Base-by-base conservation (phyloP, 2,113 vertebrate species). In the Labrus mixtus region DNA sequence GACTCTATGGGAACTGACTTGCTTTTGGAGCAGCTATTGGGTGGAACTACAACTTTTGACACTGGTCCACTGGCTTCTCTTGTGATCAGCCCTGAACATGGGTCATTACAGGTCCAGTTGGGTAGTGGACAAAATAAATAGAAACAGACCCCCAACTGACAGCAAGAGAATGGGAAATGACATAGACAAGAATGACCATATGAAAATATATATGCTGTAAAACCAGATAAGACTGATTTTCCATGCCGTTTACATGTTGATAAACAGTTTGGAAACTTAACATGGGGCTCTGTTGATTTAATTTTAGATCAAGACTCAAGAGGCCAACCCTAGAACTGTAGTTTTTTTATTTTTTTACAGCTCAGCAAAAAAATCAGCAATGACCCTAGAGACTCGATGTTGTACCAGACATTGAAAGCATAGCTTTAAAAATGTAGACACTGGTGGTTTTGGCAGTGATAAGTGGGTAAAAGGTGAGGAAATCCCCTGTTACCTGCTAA, bases 401-500 rank as follows among this genome's bases (percentile, higher is more conserved):
- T 48, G 46, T 48, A 19, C 8, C 8, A 9, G 23, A 51, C 11
- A 54, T 15, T n/a, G 10, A 60, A 62, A 25, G 10, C 23, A 19
- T 25, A 41, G 25, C 29, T 54, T 50, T 33, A 58, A 46, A 59
- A 56, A 59, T 19, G 6, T 29, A 58, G 43, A 62, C 29, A 53
- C 12, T 13, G 33, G 2, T 71, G 15, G 66, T 16, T 16, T 58
- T 33, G 20, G 36, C 36, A 10, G 19, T 45, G 62, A 73, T 75
- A 71, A 78, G 0, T 51, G 43, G 51, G 48, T 64, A 63, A 75
- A 77, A 74, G 58, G 51, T 70, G 73, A 83, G 51, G 80, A 87
- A 76, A 76, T 54, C 60, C 64, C 59, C 50, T n/a, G 51, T 1
- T 77, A 87, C 83, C 68, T 77, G 69, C 55, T 69, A 79, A 83